Base-by-base conservation (phyloP, 2,797 vertebrate genomes). In the Schizothorax lantsangensis region DNA sequence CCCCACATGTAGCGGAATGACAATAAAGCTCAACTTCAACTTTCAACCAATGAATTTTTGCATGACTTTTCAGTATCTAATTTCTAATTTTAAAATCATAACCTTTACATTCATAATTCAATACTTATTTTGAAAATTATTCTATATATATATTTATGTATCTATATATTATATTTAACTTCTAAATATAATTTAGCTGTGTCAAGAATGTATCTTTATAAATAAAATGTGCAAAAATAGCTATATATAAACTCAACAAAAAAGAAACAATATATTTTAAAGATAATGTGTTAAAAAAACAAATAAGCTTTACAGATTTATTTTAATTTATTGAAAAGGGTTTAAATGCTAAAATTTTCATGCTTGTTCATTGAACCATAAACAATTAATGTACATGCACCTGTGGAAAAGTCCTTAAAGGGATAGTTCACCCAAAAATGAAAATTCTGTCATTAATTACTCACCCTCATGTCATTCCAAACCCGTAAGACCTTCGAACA, bases 31-130 rank as follows among this genome's bases (percentile, higher is more conserved):
- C 30, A 30, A 30, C 30, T 30, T 30, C 30, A 30, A 30, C 49
- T 57, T 57, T 38, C 49, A 7, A 38, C 11, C 74, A 78, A 57
- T 57, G 75, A 57, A 57, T 78, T 54, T 77, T 54, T 77, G 47
- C 19, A 77, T 38, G 19, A 23, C 19, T 77, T 77, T 77, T 21
- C 19, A 52, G 45, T 47, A 14, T 47, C 14, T 49, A 49, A 15
- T 17, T 33, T 14, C 14, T 49, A 5, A 15, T 15, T 33, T 33
- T 33, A 17, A 33, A 33, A 66, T 33, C 6, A 64, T 30, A 59
- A n/a, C 9, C 4, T n/a, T 59, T 57, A 57, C 54, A 57, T 57
- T 68, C 33, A 12, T 40, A 23, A 71, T n/a, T 21, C 6, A n/a
- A 71, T 40, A 71, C 43, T 43, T 71, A 71, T 72, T 43, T 14